These are phyloP conservation scores for Pyrgilauda ruficollis DNA, from an alignment of 2,113 vertebrate genomes.

Conservation along the genomic window DNA sequence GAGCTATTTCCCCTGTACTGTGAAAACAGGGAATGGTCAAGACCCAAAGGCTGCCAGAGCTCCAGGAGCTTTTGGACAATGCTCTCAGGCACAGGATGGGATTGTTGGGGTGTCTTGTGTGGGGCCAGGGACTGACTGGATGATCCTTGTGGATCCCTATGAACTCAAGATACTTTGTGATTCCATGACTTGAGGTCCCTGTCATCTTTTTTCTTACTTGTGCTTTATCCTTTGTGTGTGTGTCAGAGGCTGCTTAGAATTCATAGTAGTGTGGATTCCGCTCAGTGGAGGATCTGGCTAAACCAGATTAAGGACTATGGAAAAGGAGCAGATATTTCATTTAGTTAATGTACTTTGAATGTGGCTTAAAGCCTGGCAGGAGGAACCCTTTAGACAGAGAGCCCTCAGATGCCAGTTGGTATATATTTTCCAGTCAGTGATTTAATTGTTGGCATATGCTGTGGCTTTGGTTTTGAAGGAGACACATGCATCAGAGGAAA, in stretches of 20 bases:
- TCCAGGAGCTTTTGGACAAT: neutral
- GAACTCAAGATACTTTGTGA: neutral
- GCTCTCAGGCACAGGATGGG: neutral
- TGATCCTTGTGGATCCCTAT: neutral
- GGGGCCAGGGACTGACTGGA: neutral
- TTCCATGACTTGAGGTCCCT: neutral
- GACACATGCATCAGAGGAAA: slow-evolving; percentile 46
- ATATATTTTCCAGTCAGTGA: slow-evolving; percentile 52
- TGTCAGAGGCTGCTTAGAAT: neutral
- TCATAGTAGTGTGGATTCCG: neutral
- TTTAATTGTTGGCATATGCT: slow-evolving; percentile 60
- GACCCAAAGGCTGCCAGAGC: neutral
- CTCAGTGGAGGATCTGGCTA: slow-evolving; percentile 18
- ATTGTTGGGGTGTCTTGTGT: neutral
- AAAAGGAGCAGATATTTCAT: slow-evolving; percentile 47
- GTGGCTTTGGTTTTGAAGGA: slow-evolving; percentile 61
- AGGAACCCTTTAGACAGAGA: neutral
- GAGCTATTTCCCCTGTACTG: neutral
- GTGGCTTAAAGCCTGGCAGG: neutral
- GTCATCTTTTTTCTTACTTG: neutral
- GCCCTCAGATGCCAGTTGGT: slow-evolving; percentile 43
- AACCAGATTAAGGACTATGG: slow-evolving; percentile 18
- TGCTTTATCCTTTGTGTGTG: neutral
- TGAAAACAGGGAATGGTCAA: neutral
- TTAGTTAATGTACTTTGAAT: slow-evolving; percentile 60